phyloP scores from a whole-genome alignment of 2,888 invertebrate genomes.

The Limenitis camilla region DNA sequence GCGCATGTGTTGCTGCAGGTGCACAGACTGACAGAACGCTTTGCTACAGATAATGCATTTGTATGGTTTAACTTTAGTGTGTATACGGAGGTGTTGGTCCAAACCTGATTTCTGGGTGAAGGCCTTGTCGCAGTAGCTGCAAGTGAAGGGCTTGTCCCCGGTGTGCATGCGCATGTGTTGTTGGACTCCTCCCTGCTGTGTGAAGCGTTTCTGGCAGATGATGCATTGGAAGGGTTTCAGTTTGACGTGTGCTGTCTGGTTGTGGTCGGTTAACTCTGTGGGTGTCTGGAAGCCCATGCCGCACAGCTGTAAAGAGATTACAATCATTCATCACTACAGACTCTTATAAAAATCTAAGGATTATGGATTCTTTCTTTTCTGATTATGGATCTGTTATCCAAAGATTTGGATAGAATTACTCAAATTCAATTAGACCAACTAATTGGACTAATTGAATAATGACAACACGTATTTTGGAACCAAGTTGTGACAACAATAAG shows the following conservation, averaged over 20 bases:
- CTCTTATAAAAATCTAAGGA: too few relatives aligned
- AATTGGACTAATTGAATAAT: too few relatives aligned
- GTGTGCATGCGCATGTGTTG: constrained; percentile 62
- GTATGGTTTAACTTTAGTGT: constrained; percentile 59
- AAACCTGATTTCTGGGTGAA: constrained; percentile 67
- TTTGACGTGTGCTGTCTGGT: constrained; percentile 42
- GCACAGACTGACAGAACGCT: constrained; percentile 58
- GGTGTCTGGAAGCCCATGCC: constrained; percentile 39
- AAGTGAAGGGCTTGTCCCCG: constrained; percentile 55
- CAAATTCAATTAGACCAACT: too few relatives aligned
- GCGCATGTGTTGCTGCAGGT: constrained; percentile 61
- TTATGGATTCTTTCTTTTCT: too few relatives aligned
- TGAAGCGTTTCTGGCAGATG: constrained; percentile 56
- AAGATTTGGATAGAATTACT: too few relatives aligned
- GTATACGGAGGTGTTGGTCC: constrained; percentile 61
- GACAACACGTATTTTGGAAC: too few relatives aligned
- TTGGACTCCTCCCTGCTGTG: constrained; percentile 54
- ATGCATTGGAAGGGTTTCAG: constrained; percentile 53
- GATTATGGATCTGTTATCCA: too few relatives aligned
- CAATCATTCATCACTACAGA: background rate
- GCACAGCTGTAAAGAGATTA: constrained; percentile 40
- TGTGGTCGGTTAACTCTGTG: constrained; percentile 44
- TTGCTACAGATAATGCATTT: constrained; percentile 60
- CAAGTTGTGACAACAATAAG: too few relatives aligned
- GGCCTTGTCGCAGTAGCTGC: constrained; percentile 53